phyloP scores from a whole-genome alignment of 2,888 invertebrate species.

The Odontomyia ornata region DNA sequence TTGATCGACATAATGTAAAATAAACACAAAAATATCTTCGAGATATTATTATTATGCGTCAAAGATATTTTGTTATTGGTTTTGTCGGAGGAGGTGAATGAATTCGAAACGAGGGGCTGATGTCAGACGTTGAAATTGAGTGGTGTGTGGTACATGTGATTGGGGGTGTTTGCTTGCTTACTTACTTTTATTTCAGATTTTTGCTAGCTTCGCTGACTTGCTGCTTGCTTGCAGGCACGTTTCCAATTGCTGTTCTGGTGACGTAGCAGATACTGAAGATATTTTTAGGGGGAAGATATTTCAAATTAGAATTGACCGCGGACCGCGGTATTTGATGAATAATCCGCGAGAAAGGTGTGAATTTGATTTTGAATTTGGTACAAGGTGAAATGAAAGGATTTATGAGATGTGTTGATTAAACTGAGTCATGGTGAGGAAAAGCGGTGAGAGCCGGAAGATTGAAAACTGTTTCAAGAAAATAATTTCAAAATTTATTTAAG shows the following conservation, averaged over 20 bases:
- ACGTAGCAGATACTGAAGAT: background rate
- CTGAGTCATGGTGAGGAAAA: background rate
- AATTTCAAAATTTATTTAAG: no score
- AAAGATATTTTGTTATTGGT: slow-evolving; percentile 23
- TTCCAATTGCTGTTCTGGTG: background rate
- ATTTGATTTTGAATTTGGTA: background rate
- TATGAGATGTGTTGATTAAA: background rate
- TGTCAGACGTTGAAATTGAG: slow-evolving; percentile 13
- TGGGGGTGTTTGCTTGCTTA: no score
- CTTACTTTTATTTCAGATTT: no score
- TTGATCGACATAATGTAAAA: background rate
- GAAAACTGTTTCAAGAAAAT: background rate
- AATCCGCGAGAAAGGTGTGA: no score
- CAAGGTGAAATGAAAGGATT: background rate
- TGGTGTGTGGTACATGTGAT: background rate
- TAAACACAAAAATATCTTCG: slow-evolving; percentile 25
- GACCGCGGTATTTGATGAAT: no score
- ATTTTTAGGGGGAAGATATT: background rate
- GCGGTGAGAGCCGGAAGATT: no score
- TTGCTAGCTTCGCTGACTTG: no score
- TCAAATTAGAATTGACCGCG: no score
- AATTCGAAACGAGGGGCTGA: slow-evolving; percentile 21
- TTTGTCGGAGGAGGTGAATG: slow-evolving; percentile 27
- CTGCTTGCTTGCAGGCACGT: background rate
- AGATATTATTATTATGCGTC: slow-evolving; percentile 15